A percentile compares a stretch with the other conserved stretches of the same genome.
Evolutionary conservation across 1,140 invertebrate species (phyloP).

Genomic region (Sarcophaga bullata): DNA sequence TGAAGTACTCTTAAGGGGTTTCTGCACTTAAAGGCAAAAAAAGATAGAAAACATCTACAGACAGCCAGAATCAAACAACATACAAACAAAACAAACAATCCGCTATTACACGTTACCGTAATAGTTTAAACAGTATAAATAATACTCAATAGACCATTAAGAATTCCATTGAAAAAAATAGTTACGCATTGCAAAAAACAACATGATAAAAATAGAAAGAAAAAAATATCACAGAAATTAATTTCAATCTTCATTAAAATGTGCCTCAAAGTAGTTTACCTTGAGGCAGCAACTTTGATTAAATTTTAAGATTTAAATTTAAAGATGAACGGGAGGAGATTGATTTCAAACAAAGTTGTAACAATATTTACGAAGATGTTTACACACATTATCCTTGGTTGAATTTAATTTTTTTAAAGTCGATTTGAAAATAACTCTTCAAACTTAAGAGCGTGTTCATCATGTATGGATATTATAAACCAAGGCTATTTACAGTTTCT

Average conservation of each 20-base stretch:
- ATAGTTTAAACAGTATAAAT: background rate
- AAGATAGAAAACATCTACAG: background rate
- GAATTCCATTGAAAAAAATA: background rate
- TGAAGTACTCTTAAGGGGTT: conserved; percentile 13
- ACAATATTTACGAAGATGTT: too few relatives aligned
- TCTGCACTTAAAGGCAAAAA: background rate
- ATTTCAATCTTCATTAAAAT: background rate
- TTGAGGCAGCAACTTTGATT: background rate
- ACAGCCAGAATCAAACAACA: background rate
- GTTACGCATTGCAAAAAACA: background rate
- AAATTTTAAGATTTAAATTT: background rate
- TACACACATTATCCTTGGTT: too few relatives aligned
- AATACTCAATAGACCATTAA: conserved; percentile 16
- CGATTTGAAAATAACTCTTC: too few relatives aligned
- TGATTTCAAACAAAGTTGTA: too few relatives aligned
- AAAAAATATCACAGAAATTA: background rate
- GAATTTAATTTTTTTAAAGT: too few relatives aligned
- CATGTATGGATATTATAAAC: too few relatives aligned
- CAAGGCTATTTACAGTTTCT: too few relatives aligned
- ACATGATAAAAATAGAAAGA: background rate
- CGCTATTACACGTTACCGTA: background rate
- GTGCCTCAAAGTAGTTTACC: background rate
- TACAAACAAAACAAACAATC: background rate
- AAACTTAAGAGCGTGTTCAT: too few relatives aligned
- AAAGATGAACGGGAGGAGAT: too few relatives aligned